Evolutionary conservation across 1,140 invertebrate genomes (phyloP).

Genomic region (Nautilus pompilius): DNA sequence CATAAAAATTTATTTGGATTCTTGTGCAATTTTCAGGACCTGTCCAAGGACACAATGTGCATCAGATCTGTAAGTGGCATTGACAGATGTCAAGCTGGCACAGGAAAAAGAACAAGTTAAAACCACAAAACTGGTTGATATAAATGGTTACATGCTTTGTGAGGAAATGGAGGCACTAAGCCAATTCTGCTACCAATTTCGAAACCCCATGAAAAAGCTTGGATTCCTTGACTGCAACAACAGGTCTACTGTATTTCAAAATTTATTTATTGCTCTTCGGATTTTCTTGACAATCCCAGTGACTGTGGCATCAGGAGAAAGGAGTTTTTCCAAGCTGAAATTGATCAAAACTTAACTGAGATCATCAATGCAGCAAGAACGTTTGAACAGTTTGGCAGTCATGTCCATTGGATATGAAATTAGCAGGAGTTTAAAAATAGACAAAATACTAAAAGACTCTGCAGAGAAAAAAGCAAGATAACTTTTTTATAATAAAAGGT

Average conservation of each 20-base stretch:
- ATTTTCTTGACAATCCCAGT: not conserved
- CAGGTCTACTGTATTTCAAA: not conserved
- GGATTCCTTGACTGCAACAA: not conserved
- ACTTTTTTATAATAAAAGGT: not conserved
- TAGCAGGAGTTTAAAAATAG: not conserved
- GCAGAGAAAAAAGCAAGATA: not conserved
- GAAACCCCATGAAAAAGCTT: not conserved
- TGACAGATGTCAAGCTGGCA: not conserved
- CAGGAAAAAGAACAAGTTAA: not conserved
- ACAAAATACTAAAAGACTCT: not conserved
- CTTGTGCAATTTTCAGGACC: not conserved
- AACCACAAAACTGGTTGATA: not conserved
- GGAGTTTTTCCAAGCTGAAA: not conserved
- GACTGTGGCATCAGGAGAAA: not conserved
- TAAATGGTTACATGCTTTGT: not conserved
- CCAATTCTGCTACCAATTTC: not conserved
- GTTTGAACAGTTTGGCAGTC: not conserved
- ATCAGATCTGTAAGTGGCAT: not conserved
- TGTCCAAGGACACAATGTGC: not conserved
- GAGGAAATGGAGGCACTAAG: not conserved
- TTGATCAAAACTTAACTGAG: not conserved
- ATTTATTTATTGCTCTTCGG: not conserved
- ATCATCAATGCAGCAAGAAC: not conserved
- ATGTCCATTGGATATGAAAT: not conserved
- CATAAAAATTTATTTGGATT: not conserved